These are phyloP conservation scores for Bovichtus variegatus DNA, from an alignment of 2,797 vertebrate genomes.

Conservation along the genomic window DNA sequence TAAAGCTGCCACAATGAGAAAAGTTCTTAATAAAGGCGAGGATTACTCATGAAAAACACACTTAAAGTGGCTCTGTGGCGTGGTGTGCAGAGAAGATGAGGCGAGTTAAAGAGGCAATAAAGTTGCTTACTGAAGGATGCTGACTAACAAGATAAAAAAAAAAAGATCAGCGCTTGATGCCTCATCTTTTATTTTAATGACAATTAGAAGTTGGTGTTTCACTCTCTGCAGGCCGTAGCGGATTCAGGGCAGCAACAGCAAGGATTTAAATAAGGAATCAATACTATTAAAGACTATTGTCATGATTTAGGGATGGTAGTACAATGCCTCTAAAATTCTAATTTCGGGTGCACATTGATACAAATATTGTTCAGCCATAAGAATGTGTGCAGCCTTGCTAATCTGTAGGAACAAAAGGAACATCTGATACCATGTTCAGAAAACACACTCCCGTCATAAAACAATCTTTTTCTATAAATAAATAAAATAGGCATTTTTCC, in stretches of 20 bases:
- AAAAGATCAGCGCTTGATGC: conserved; percentile 22
- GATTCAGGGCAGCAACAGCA: conserved; percentile 1
- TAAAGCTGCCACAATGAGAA: conserved; percentile 45
- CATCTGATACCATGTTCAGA: conserved; percentile 14
- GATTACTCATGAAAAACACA: conserved; percentile 50
- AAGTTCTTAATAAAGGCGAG: conserved; percentile 15
- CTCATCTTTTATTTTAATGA: conserved; percentile 61
- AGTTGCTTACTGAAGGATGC: conserved; percentile 46
- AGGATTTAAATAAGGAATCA: conserved; percentile 30
- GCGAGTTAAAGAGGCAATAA: conserved; percentile 58
- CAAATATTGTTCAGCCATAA: background rate
- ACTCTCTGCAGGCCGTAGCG: no score
- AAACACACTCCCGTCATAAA: background rate
- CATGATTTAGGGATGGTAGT: background rate
- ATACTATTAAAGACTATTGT: background rate
- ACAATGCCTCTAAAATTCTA: background rate
- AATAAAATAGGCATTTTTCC: conserved; percentile 3
- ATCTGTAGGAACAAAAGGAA: conserved; percentile 17
- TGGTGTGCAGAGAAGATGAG: background rate
- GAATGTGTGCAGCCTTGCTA: background rate
- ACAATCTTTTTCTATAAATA: background rate
- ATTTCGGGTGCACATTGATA: background rate
- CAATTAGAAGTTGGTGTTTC: no score
- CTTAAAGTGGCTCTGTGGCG: conserved; percentile 39
- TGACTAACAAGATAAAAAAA: conserved; percentile 66